phyloP scores from a whole-genome alignment of 1,140 invertebrate genomes.

The Xylocopa sonorina region DNA sequence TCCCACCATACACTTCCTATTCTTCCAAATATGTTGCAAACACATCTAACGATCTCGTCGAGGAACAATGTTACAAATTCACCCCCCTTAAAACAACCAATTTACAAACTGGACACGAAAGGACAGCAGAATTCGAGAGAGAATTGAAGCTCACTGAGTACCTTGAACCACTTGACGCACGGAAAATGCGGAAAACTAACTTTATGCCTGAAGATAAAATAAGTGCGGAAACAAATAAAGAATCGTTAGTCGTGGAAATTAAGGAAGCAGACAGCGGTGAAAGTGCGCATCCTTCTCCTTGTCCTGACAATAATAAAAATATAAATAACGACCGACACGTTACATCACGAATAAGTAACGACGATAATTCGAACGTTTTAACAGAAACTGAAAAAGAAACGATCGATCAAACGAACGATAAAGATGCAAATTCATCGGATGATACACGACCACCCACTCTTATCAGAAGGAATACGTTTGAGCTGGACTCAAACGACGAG shows the following conservation, averaged over 20 bases:
- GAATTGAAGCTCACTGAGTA: slow-evolving; percentile 73
- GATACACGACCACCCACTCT: slow-evolving; percentile 71
- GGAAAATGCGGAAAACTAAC: slow-evolving; percentile 71
- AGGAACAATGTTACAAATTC: slow-evolving; percentile 55
- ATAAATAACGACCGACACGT: slow-evolving; percentile 42
- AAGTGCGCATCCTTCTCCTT: slow-evolving; percentile 78
- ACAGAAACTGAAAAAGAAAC: slow-evolving; percentile 1
- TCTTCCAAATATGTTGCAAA: slow-evolving; percentile 51
- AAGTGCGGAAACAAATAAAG: slow-evolving; percentile 70
- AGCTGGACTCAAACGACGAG: slow-evolving; percentile 80
- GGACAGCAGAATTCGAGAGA: slow-evolving; percentile 69
- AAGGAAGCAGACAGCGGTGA: slow-evolving; percentile 80
- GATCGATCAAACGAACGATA: slow-evolving; percentile 4
- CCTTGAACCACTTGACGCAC: slow-evolving; percentile 68
- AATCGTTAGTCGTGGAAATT: slow-evolving; percentile 77
- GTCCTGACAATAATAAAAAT: slow-evolving; percentile 74
- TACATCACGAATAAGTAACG: slow-evolving; percentile 10
- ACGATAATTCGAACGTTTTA: neutral
- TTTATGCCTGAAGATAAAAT: slow-evolving; percentile 58
- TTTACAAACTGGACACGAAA: slow-evolving; percentile 65
- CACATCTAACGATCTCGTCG: slow-evolving; percentile 28
- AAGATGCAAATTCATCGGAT: slow-evolving; percentile 20
- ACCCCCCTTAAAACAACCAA: slow-evolving; percentile 54
- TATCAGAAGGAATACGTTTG: slow-evolving; percentile 82
- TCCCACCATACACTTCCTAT: slow-evolving; percentile 35